Evolutionary conservation across 2,888 invertebrate species (phyloP).

Genomic region (Eledone cirrhosa): DNA sequence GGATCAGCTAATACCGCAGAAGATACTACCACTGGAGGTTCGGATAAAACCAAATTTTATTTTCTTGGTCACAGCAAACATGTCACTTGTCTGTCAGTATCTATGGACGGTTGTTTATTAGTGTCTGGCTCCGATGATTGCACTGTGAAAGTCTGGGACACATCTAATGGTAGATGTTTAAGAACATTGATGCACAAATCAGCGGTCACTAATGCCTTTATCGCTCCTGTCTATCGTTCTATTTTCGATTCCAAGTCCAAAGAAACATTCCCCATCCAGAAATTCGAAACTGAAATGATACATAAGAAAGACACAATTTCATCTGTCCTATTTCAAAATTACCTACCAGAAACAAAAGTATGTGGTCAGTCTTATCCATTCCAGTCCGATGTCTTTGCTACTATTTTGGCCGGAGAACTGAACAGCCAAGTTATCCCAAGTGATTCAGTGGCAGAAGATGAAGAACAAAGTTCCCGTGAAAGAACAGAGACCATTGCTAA

Average conservation of each 20-base stretch:
- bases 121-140: constrained; percentile 82
- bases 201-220: constrained; percentile 45
- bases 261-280: not conserved
- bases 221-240: constrained; percentile 44
- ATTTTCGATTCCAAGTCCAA: constrained; percentile 39
- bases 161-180: constrained; percentile 78
- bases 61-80: constrained; percentile 58
- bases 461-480: constrained; percentile 3
- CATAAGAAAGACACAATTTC: not conserved
- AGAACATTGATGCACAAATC: constrained; percentile 78
- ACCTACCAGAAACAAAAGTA: not conserved
- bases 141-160: constrained; percentile 82
- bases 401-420: not conserved
- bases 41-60: constrained; percentile 9
- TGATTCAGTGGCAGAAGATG: not conserved
- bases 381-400: not conserved
- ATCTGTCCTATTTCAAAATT: not conserved
- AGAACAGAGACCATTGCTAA: not conserved
- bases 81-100: constrained; percentile 78
- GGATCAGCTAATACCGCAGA: not conserved
- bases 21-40: not conserved
- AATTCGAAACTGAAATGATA: not conserved
- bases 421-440: not conserved
- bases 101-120: constrained; percentile 76
- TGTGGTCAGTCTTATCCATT: constrained; percentile 5